Base-by-base conservation (phyloP, 2,888 invertebrate genomes). In the Zonitis immaculata region DNA sequence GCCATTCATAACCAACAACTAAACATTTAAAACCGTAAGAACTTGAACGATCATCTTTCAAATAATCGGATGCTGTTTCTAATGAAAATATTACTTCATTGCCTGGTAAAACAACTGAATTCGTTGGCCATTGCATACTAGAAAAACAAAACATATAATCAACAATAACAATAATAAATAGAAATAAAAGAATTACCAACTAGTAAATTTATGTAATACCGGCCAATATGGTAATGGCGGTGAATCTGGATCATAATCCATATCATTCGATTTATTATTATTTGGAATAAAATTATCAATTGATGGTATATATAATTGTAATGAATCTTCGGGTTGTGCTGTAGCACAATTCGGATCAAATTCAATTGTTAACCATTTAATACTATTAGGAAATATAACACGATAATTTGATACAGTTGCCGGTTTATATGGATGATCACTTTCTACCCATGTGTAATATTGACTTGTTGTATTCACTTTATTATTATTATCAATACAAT, bases 391-490 rank as follows among this genome's bases (percentile, higher is more conserved):
- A 76, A 98, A 97, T 35, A 87, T 81, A 7, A 96, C 94, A 73
- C 86, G 84, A 76, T 89, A 92, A 71, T 91, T 91, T 35, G 88
- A 85, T 27, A 95, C 88, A 14, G 88, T 83, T 1, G 94, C 88
- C 35, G 92, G 88, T 74, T 91, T 91, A 76, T 98, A 98, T 0
- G 98, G 98, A 79, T 98, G 98, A 35, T 95, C 95, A 73, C 95
- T 95, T 77, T 98, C 97, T 1, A 95, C 85, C 81, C 92, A 87
- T 4, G 93, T 89, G 73, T 92, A 95, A 77, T 91, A 91, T 68
- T 88, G 86, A 54, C 91, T 89, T 1, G 92, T 91, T 22, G 91
- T 92, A 46, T 69, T 70, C 3, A 64, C 59, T 51, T 61, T 65
- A 45, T 59, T 59, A 43, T 73, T 72, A 6, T n/a, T n/a, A n/a